Conservation (phyloP, 2,797 vertebrate genomes). For the Eulemur coronatus region DNA sequence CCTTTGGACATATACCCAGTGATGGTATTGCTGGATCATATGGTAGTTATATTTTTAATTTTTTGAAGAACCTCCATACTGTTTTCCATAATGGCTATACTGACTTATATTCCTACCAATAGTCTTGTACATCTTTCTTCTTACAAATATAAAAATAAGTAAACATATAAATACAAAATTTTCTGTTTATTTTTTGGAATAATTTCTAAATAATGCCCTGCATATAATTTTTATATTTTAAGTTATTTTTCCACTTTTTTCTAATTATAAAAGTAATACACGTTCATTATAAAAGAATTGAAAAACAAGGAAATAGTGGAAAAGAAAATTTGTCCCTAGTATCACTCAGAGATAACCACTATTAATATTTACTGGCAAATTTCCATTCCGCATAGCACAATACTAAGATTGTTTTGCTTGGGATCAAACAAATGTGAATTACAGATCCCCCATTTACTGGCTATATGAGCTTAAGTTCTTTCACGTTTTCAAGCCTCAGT, state of each 20-base stretch:
- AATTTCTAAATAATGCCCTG: neutral
- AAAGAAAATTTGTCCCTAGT: conserved; percentile 20
- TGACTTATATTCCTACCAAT: neutral
- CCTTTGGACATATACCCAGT: neutral
- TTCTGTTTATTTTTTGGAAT: conserved; percentile 11
- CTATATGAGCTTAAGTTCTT: neutral
- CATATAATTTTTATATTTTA: conserved; percentile 3
- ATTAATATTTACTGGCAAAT: conserved; percentile 15
- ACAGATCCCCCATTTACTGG: neutral
- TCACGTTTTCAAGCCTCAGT: neutral
- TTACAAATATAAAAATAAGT: neutral
- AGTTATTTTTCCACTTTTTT: neutral
- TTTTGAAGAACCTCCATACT: neutral
- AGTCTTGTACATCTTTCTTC: neutral
- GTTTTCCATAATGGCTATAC: neutral
- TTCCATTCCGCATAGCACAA: neutral
- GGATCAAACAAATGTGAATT: neutral
- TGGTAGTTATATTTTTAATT: neutral
- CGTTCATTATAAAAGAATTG: conserved; percentile 30
- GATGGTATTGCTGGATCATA: neutral
- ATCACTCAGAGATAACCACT: neutral
- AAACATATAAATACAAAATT: neutral
- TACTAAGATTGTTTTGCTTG: conserved; percentile 15
- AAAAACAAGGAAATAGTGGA: neutral
- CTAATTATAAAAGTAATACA: conserved; percentile 30